Conservation (phyloP, 2,113 vertebrate genomes). For the Chamaea fasciata region DNA sequence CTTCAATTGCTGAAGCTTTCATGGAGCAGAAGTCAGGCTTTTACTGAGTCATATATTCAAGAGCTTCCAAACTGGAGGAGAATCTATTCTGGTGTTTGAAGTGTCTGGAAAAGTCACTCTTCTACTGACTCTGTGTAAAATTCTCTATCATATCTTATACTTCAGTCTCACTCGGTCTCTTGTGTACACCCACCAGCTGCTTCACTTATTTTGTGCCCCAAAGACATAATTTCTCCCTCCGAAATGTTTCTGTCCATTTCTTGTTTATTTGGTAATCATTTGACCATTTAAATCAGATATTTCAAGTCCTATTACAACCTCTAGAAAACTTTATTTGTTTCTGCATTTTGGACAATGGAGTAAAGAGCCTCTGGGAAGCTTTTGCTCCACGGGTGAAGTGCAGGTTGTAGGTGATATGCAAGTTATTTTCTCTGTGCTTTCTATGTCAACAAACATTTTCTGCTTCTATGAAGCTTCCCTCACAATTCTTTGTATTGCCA, state of each 20-base stretch:
- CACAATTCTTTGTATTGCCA: not conserved
- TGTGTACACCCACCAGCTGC: not conserved
- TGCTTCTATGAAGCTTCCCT: not conserved
- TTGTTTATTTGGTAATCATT: not conserved
- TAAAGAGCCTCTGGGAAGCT: not conserved
- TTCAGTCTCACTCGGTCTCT: not conserved
- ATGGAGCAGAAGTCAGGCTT: not conserved
- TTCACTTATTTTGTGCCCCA: not conserved
- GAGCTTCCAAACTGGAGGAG: not conserved
- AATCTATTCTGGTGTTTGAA: not conserved
- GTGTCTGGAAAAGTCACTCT: not conserved
- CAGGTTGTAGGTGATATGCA: not conserved
- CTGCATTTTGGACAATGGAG: not conserved
- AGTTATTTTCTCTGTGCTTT: not conserved
- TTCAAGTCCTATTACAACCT: not conserved
- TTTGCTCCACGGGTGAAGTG: not conserved
- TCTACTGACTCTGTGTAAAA: not conserved
- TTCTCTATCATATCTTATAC: not conserved
- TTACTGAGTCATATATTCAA: not conserved
- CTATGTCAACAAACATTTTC: not conserved
- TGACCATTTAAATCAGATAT: not conserved
- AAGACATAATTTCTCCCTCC: not conserved
- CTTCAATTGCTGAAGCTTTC: fast-evolving
- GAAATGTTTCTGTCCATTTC: not conserved
- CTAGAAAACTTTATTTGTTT: not conserved